Percentiles rank a stretch among this genome's conserved stretches.
Evolutionary conservation across 2,888 invertebrate genomes (phyloP).

Genomic region (Hemithea aestivaria): DNA sequence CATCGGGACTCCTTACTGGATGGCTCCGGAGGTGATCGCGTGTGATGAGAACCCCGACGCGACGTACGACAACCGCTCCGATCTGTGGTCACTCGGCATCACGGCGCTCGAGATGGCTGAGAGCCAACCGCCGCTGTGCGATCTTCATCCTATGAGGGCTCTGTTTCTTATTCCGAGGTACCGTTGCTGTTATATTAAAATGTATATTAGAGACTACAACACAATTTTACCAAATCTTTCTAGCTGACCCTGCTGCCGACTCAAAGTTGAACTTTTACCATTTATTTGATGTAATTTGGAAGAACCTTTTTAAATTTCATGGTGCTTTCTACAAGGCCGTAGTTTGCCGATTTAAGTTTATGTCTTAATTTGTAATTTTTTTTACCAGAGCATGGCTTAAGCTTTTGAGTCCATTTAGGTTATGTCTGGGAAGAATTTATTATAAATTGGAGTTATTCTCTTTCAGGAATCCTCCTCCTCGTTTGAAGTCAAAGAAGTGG

Average conservation of each 20-base stretch:
- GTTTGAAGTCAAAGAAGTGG: constrained; percentile 99
- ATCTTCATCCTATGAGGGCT: constrained; percentile 99
- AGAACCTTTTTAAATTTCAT: constrained; percentile 1
- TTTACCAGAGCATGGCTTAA: too few species aligned
- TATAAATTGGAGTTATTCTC: background rate
- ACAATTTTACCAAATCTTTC: too few species aligned
- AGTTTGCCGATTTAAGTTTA: too few species aligned
- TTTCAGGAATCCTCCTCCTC: constrained; percentile 94
- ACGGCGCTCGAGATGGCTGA: constrained; percentile 99
- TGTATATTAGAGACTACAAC: too few species aligned
- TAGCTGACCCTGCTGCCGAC: too few species aligned
- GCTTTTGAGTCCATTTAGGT: too few species aligned
- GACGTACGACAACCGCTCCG: constrained; percentile 98
- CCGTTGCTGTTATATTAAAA: too few species aligned
- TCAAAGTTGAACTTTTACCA: too few species aligned
- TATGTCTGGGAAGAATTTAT: too few species aligned
- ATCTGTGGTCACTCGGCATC: constrained; percentile 95
- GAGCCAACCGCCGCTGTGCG: constrained; percentile 99
- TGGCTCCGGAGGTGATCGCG: constrained; percentile 99
- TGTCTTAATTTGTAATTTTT: too few species aligned
- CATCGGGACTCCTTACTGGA: constrained; percentile 99
- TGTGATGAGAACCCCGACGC: constrained; percentile 99
- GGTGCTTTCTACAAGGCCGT: constrained; percentile 1
- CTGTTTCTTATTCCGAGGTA: constrained; percentile 96
- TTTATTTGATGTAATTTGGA: too few species aligned